phyloP scores from a whole-genome alignment of 37 sponge, comb jelly and placozoan species.

The Aplysina aerophoba region DNA sequence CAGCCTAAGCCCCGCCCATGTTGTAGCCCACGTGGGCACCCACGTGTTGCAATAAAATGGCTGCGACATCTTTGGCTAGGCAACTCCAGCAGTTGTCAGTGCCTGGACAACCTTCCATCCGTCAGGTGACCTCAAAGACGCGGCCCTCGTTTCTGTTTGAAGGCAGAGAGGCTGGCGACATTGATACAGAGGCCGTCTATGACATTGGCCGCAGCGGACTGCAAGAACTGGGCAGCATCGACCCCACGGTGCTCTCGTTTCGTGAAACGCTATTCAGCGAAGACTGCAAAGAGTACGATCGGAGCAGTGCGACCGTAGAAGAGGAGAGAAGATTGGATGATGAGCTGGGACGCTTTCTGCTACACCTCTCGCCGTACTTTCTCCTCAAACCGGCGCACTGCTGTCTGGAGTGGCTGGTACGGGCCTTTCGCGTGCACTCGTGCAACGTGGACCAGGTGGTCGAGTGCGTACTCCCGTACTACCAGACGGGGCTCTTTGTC shows the following conservation, averaged over 20 bases:
- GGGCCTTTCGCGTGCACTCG: constrained; percentile 70
- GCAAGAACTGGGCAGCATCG: constrained; percentile 79
- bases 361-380: constrained; percentile 81
- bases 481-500: constrained; percentile 90
- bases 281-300: constrained; percentile 71
- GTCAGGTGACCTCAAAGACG: constrained; percentile 55
- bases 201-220: constrained; percentile 83
- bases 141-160: constrained; percentile 78
- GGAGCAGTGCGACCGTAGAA: constrained; percentile 59
- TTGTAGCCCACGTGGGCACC: too few relatives aligned
- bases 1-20: too few relatives aligned
- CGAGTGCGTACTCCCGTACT: constrained; percentile 90
- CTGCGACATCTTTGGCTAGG: constrained; percentile 60
- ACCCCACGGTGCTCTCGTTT: constrained; percentile 65
- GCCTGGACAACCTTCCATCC: constrained; percentile 72
- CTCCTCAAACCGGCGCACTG: constrained; percentile 85
- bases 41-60: constrained; percentile 31
- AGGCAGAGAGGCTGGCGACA: constrained; percentile 64
- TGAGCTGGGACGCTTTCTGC: constrained; percentile 70
- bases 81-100: constrained; percentile 73
- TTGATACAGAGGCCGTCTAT: constrained; percentile 64
- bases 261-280: constrained; percentile 72
- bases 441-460: constrained; percentile 79
- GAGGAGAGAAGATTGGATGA: constrained; percentile 51
- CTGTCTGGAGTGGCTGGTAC: constrained; percentile 94